Percentiles rank a stretch among this genome's conserved stretches.
These are phyloP conservation scores for Zootoca vivipara DNA, from an alignment of 2,113 vertebrate species.

Conservation along the genomic window DNA sequence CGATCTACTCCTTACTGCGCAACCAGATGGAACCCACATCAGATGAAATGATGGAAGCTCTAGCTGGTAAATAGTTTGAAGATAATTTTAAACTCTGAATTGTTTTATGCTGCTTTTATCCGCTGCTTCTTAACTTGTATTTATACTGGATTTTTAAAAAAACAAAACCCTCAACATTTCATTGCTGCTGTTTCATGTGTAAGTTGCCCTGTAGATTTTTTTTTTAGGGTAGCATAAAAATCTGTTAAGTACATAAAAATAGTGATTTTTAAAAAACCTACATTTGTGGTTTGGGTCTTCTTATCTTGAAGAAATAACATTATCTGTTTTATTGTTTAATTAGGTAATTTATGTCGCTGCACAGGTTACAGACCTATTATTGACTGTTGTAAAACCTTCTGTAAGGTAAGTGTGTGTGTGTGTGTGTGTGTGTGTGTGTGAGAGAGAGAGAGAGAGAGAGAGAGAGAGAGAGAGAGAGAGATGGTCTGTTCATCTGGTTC, in stretches of 20 bases:
- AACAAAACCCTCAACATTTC: background rate
- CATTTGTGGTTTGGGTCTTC: background rate
- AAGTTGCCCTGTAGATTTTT: background rate
- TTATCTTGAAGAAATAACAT: background rate
- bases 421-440: background rate
- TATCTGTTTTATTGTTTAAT: background rate
- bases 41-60: constrained; percentile 77
- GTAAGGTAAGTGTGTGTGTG: constrained; percentile 68
- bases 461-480: background rate
- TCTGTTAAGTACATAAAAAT: background rate
- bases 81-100: background rate
- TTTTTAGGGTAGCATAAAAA: background rate
- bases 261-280: background rate
- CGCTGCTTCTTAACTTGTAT: too few relatives aligned
- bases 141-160: background rate
- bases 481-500: background rate
- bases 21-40: constrained; percentile 79
- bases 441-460: background rate
- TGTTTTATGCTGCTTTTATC: background rate
- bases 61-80: constrained; percentile 70
- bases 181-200: background rate
- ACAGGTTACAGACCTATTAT: constrained; percentile 86
- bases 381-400: constrained; percentile 84
- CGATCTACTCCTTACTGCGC: constrained; percentile 84
- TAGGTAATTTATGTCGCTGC: constrained; percentile 87